Evolutionary conservation across 2,113 vertebrate genomes (phyloP).

Genomic region (Phyllostomus discolor): DNA sequence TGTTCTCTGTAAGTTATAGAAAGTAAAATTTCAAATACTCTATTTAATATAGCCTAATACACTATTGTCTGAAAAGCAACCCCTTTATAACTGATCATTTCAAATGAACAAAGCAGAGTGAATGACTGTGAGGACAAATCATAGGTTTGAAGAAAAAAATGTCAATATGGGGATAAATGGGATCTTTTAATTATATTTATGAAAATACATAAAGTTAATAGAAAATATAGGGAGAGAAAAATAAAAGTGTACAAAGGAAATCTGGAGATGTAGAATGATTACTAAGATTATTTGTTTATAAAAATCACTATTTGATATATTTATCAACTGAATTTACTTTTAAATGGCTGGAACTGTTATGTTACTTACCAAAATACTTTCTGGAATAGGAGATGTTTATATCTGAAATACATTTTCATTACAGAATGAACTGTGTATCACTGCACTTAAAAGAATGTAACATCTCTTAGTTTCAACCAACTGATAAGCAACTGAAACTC

Average conservation of each 20-base stretch:
- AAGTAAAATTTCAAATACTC: neutral
- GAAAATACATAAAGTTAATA: neutral
- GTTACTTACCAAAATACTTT: neutral
- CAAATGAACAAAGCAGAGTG: neutral
- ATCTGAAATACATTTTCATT: conserved; percentile 16
- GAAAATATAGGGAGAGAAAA: neutral
- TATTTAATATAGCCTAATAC: neutral
- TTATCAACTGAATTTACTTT: neutral
- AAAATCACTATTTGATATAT: neutral
- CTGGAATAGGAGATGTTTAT: neutral
- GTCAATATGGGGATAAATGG: neutral
- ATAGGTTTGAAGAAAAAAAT: neutral
- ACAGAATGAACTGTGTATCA: neutral
- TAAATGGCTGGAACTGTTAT: neutral
- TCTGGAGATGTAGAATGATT: neutral
- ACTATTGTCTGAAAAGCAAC: neutral
- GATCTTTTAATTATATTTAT: neutral
- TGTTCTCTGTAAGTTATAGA: neutral
- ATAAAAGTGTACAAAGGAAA: neutral
- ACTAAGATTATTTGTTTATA: neutral
- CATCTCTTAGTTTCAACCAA: neutral
- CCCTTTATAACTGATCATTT: neutral
- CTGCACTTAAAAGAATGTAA: neutral
- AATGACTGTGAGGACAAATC: neutral
- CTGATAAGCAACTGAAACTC: neutral